Evolutionary conservation across 1,140 invertebrate species (phyloP), one percentile per base, ranked within the genome.

Genomic region (Paracyclopina nana): DNA sequence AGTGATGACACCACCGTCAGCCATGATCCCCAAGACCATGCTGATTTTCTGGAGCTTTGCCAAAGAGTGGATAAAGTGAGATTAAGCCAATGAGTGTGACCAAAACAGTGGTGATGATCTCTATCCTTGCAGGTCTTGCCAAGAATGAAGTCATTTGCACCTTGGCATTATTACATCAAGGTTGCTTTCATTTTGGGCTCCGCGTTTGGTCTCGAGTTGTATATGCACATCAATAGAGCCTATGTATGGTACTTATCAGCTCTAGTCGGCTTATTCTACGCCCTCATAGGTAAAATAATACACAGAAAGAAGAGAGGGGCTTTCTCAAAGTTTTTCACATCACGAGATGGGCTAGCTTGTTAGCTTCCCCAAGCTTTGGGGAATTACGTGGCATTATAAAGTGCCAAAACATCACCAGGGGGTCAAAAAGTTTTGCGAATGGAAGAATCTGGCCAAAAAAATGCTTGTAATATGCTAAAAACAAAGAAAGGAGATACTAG

Each of bases 131-230:
- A 48, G 27, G 25, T 22, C 30, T 5, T 14, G 20, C 27, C 45
- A 8, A 3, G 45, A 11, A 29, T 16, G 11, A 48, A 48, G 45
- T 48, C 45, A 14, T 48, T 48, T 48, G 45, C 45, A 3, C 45
- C 45, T 12, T 48, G 45, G 45, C 27, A 48, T 31, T 48, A 48
- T 14, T 48, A 48, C 25, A 14, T 48, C n/a, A 48, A 48, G 25
- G 45, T 48, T 16, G 45, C 45, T 5, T 16, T 48, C 12, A 48
- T 48, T 4, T 16, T 48, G 14, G 20, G 20, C 20, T 4, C 14
- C 1, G 45, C 28, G n/a, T n/a, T 48, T 14, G 2, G 16, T 18
- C 6, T 48, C 4, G 45, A 48, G 25, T 14, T 12, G 4, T 48
- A 29, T 28, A 48, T 48, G 24, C 45, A 48, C 25, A 4, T 3